Conservation (phyloP, 2,888 invertebrate genomes). For the Tipula vernalis region DNA sequence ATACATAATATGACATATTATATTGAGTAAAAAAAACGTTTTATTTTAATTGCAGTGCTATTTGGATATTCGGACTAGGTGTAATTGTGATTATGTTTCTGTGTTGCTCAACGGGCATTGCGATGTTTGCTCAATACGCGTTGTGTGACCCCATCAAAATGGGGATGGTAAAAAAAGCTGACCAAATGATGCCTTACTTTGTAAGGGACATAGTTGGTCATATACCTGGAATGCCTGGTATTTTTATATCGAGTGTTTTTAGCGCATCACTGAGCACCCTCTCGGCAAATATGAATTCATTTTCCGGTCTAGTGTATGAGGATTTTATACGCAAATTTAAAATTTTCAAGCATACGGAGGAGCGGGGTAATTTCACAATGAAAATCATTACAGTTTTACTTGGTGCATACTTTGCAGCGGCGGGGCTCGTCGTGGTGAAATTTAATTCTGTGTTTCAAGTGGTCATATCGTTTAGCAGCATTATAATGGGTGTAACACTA, state of each 20-base stretch:
- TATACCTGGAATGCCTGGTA: conserved; percentile 12
- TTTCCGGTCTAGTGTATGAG: not conserved
- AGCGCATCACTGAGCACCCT: conserved; percentile 13
- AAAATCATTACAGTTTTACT: not conserved
- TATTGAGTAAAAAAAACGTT: too few relatives aligned
- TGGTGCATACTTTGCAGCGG: not conserved
- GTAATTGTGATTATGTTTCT: not conserved
- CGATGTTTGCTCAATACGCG: conserved; percentile 4
- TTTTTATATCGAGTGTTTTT: conserved; percentile 14
- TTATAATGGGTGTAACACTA: not conserved
- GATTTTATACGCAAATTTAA: not conserved
- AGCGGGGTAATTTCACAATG: not conserved
- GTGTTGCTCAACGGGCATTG: not conserved
- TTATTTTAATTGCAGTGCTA: not conserved
- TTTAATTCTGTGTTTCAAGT: not conserved
- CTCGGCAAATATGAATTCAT: conserved; percentile 7
- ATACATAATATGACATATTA: not conserved
- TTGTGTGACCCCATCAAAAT: conserved; percentile 40
- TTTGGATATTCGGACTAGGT: not conserved
- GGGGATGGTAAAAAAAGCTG: conserved; percentile 27
- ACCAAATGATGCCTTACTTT: conserved; percentile 29
- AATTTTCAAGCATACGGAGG: not conserved
- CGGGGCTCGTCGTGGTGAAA: not conserved
- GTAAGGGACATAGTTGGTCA: conserved; percentile 12
- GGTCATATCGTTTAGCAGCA: not conserved